Evolutionary conservation across 2,888 invertebrate genomes (phyloP).

Genomic region (Cacoxenus indagator): DNA sequence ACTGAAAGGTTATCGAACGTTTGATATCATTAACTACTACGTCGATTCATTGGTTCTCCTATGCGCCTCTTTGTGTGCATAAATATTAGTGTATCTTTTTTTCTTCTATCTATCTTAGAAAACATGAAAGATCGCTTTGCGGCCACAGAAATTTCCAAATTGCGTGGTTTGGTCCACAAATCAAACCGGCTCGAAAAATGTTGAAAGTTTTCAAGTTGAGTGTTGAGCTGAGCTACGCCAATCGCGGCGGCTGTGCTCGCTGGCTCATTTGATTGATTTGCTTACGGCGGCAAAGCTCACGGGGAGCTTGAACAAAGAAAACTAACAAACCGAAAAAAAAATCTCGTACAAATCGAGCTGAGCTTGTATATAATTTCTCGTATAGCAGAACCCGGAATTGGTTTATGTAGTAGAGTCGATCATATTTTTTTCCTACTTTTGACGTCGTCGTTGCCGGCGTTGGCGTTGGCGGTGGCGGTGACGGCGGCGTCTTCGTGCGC

Average conservation of each 20-base stretch:
- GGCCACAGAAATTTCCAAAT: conserved; percentile 9
- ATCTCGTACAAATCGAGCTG: neutral
- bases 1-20: conserved; percentile 66
- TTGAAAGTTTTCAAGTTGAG: conserved; percentile 10
- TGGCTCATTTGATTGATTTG: conserved; percentile 49
- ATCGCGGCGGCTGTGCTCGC: neutral
- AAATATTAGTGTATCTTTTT: conserved; percentile 24
- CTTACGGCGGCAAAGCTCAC: conserved; percentile 26
- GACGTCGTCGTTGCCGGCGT: too few relatives aligned
- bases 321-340: conserved; percentile 3
- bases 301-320: conserved; percentile 21
- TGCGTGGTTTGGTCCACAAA: conserved; percentile 11
- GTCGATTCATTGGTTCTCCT: conserved; percentile 33
- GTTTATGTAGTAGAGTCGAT: conserved; percentile 28
- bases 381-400: conserved; percentile 57
- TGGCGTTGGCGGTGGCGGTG: too few relatives aligned
- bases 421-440: neutral
- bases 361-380: conserved; percentile 3
- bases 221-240: too few relatives aligned
- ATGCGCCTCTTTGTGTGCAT: neutral
- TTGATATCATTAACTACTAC: conserved; percentile 63
- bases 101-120: conserved; percentile 22
- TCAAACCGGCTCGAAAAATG: neutral
- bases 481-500: conserved; percentile 33
- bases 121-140: conserved; percentile 18